Base-by-base conservation (phyloP, 1,140 invertebrate genomes). In the Carcinoscorpius rotundicauda region DNA sequence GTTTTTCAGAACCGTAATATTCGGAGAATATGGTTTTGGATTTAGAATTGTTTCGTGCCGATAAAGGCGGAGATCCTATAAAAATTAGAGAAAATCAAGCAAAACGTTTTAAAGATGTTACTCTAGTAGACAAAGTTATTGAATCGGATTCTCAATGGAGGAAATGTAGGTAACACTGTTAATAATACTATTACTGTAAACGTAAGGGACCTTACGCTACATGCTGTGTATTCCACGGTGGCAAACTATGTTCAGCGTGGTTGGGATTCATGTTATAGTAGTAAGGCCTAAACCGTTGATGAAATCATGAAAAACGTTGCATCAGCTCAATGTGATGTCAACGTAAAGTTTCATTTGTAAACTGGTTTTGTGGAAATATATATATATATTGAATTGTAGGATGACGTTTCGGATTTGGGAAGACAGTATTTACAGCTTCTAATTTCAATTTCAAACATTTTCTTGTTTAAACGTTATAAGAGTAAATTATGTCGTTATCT, bases 21-120 rank as follows among this genome's bases (percentile, higher is more conserved):
- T 29, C 29, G 0, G 29, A 29, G 29, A 78, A 71, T 65, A 99
- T 99, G 97, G 96, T 98, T 60, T 80, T 99, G n/a, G 95, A 99
- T 80, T 83, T 99, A 72, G 96, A 99, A 78, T 79, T 96, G 60
- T 99, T 99, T 76, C 87, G 97, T 57, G 82, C 84, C 3, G 96
- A 99, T 71, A 98, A 98, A 80, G 96, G 97, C 49, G 89, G 89
- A 29, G 84, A 94, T 78, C 91, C 93, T 0, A 86, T 93, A 9
- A 87, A 89, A 76, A 86, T 99, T 49, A 83, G 89, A 10, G 86
- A 97, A 73, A 97, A 94, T 73, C 96, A 99, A 77, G 85, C 80
- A 50, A 89, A 93, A 72, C 83, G 97, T 51, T 99, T 89, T 77
- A 97, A 97, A 79, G 92, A 98, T 83, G 87, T 93, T 0, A 82